Base-by-base conservation (phyloP, 2,797 vertebrate genomes). In the Myotis vivesi region DNA sequence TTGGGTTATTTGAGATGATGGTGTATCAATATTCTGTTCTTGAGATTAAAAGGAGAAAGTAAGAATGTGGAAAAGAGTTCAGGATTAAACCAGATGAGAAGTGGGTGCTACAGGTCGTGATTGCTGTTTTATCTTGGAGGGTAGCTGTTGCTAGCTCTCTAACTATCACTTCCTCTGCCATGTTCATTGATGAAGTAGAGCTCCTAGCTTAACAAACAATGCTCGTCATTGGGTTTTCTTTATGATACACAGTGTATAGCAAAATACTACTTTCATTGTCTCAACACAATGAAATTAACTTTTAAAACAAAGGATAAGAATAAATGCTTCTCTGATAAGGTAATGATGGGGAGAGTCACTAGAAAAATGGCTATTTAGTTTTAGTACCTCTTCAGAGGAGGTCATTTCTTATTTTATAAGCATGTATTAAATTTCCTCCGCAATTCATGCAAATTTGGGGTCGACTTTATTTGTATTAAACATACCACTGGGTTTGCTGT, bases 401-500 rank as follows among this genome's bases (percentile, higher is more conserved):
- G n/a, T 51, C 30, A 95, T 89, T 93, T 82, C 57, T 94, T 97
- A 71, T 59, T 79, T 82, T 69, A 13, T 17, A 93, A 96, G 93
- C 71, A 64, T 75, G 6, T 19, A 19, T 90, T 95, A 72, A 91
- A 88, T 57, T 87, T 95, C 49, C 49, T 79, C 9, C 16, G 82
- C 51, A 92, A 51, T 36, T 82, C 55, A 85, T 76, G 84, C 49
- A 87, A 38, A 94, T 94, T 62, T 71, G 28, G 23, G 13, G 30
- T 73, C 9, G 88, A 10, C 8, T 64, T 96, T 94, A 23, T 95
- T 96, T 97, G 89, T 69, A 51, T 94, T 93, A 64, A 93, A 79
- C 10, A 64, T 13, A 49, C 13, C 88, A 87, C 33, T 3, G 0
- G 38, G 51, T 75, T 96, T 97, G 20, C 93, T 82, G 79, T 22